Evolutionary conservation across 2,797 vertebrate species (phyloP), one percentile per base, ranked within the genome.

Genomic region (Knipowitschia caucasica): DNA sequence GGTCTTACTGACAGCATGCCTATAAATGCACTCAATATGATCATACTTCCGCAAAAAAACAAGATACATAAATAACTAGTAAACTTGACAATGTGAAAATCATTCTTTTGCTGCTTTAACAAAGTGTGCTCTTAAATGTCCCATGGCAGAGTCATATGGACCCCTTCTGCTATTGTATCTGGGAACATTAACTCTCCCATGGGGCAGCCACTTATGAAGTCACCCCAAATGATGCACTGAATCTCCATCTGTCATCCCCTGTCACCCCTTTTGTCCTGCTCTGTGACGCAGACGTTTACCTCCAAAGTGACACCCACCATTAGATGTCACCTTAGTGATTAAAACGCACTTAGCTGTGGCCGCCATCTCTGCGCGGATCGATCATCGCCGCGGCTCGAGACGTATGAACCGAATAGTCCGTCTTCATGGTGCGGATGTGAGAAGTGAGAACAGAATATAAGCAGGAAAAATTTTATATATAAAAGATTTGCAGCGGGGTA

Each of bases 211-310:
- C 50, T 49, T 35, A 47, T 40, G 54, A 44, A 68, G 59, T 53
- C 39, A 59, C 35, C 31, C 30, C 26, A 62, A 49, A 63, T 80
- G 71, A 77, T 60, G 59, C 35, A 81, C 75, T 31, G 53, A 55
- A 23, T 49, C 49, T 63, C 53, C 62, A 55, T 80, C 64, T 67
- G 71, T 85, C 65, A 68, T 69, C 57, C 50, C 42, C 51, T 66
- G 60, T 66, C 70, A 73, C 51, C 73, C 56, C 71, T 54, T 50
- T 50, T 24, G 43, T 60, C 53, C 34, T 71, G 65, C 34, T 57
- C 57, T 55, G 25, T 47, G 62, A 70, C 50, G 62, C 56, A 47
- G 56, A 49, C 53, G 35, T 43, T 25, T 58, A 51, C 56, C 60
- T 50, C 64, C 51, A 71, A 59, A 4, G 67, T 78, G 55, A 69